phyloP scores from a whole-genome alignment of 1,140 invertebrate species.

The Zaprionus nigranus region DNA sequence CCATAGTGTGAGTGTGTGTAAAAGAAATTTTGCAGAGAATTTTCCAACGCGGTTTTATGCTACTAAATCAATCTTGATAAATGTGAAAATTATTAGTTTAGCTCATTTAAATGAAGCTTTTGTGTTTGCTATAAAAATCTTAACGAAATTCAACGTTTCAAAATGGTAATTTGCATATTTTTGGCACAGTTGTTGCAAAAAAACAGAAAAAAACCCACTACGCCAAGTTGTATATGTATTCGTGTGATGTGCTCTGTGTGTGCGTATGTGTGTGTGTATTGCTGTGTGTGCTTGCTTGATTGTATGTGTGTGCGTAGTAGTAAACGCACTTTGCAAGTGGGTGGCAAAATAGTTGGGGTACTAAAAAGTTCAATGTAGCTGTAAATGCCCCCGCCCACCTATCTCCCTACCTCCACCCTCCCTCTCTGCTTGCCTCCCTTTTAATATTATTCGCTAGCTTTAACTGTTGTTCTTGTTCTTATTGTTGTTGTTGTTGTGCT shows the following conservation, averaged over 20 bases:
- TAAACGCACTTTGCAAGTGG: slow-evolving; percentile 72
- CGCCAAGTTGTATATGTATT: slow-evolving; percentile 22
- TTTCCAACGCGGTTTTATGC: slow-evolving; percentile 58
- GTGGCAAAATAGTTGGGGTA: slow-evolving; percentile 65
- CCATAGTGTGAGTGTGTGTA: slow-evolving; percentile 55
- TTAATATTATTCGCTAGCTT: slow-evolving; percentile 6
- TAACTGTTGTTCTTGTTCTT: slow-evolving; percentile 59
- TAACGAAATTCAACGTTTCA: slow-evolving; percentile 47
- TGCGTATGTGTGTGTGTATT: slow-evolving; percentile 27
- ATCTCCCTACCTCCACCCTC: slow-evolving; percentile 29
- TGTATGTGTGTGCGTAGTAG: slow-evolving; percentile 76
- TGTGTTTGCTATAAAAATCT: slow-evolving; percentile 43
- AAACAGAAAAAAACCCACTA: slow-evolving; percentile 18
- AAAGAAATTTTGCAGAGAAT: slow-evolving; percentile 80
- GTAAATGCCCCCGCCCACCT: slow-evolving; percentile 52
- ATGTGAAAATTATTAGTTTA: slow-evolving; percentile 46
- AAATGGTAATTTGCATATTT: slow-evolving; percentile 77
- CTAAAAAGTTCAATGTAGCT: slow-evolving; percentile 78
- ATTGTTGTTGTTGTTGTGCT: slow-evolving; percentile 52
- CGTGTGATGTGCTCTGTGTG: slow-evolving; percentile 49
- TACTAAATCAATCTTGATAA: slow-evolving; percentile 69
- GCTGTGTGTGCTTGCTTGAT: slow-evolving; percentile 48
- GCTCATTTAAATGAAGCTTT: slow-evolving; percentile 53
- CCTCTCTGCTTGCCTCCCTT: neutral
- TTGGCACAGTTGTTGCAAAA: slow-evolving; percentile 71